phyloP scores from a whole-genome alignment of 2,113 vertebrate genomes.

The Syrrhaptes paradoxus region DNA sequence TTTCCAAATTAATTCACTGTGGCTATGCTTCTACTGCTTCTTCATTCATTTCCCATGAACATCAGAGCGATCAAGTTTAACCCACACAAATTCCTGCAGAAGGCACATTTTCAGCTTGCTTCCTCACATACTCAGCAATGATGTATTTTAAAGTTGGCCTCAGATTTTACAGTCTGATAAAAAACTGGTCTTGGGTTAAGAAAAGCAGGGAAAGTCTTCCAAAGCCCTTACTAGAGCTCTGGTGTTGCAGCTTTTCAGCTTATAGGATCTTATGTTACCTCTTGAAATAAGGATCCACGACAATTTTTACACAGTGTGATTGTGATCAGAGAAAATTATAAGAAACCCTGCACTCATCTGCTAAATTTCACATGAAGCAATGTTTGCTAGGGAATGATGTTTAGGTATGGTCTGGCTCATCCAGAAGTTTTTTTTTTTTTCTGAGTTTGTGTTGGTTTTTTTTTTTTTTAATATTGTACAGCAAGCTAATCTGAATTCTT shows the following conservation, averaged over 20 bases:
- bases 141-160: slow-evolving; percentile 26
- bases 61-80: slow-evolving; percentile 65
- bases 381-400: background rate
- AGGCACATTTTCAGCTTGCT: slow-evolving; percentile 52
- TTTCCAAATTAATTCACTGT: slow-evolving; percentile 67
- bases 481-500: background rate
- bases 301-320: background rate
- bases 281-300: slow-evolving; percentile 1
- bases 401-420: background rate
- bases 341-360: background rate
- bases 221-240: background rate
- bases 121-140: slow-evolving; percentile 29
- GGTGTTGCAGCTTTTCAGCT: slow-evolving; percentile 49
- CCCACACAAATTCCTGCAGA: slow-evolving; percentile 53
- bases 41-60: slow-evolving; percentile 65
- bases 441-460: too few relatives aligned
- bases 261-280: slow-evolving; percentile 20
- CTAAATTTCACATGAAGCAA: background rate
- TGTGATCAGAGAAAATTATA: background rate
- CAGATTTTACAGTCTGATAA: background rate
- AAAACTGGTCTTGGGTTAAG: background rate
- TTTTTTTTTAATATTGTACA: background rate
- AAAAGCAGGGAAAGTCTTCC: slow-evolving; percentile 13
- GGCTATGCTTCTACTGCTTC: slow-evolving; percentile 25
- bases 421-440: background rate